phyloP scores from a whole-genome alignment of 2,888 invertebrate genomes.

The Hemaris fuciformis region DNA sequence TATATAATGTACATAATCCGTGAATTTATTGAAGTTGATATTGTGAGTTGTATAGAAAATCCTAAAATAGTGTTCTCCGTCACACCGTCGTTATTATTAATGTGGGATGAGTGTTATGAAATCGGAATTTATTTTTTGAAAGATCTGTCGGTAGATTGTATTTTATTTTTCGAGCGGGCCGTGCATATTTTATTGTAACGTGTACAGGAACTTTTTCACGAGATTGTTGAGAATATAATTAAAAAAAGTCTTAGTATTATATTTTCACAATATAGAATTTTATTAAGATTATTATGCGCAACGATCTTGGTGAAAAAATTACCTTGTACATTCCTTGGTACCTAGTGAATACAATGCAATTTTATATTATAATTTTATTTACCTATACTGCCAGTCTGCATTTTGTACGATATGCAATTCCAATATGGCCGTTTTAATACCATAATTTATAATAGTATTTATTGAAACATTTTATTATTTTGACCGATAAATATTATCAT shows the following conservation, averaged over 20 bases:
- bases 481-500: constrained; percentile 25
- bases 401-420: constrained; percentile 39
- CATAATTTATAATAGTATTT: constrained; percentile 15
- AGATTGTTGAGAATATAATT: constrained; percentile 2
- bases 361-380: constrained; percentile 41
- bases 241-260: constrained; percentile 1
- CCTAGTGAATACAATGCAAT: constrained; percentile 43
- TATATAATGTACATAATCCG: constrained; percentile 2
- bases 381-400: constrained; percentile 66
- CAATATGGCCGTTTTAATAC: constrained; percentile 1
- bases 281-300: not conserved
- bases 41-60: not conserved
- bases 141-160: not conserved
- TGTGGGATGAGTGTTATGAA: not conserved
- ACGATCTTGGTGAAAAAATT: constrained; percentile 1
- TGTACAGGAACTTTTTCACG: not conserved
- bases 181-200: constrained; percentile 4
- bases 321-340: not conserved
- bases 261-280: constrained; percentile 7
- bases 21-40: not conserved
- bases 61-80: not conserved
- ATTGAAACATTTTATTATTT: constrained; percentile 27
- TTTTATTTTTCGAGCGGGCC: constrained; percentile 7
- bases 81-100: not conserved
- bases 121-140: not conserved